Conservation (phyloP, 2,797 vertebrate genomes). For the Sylvia borin region DNA sequence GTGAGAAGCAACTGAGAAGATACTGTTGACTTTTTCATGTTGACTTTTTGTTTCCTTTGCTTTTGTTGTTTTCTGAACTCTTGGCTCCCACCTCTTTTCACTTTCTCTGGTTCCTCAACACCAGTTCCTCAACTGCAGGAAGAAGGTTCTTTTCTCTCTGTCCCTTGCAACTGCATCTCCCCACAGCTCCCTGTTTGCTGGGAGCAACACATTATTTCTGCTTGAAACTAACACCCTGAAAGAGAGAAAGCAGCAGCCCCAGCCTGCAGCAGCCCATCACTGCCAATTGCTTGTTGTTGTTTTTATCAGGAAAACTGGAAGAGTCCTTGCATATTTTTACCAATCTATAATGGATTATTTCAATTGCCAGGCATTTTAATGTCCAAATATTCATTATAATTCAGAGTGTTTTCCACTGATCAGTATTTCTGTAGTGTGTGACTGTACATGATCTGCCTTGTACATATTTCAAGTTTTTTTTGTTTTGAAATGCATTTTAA, state of each 20-base stretch:
- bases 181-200: neutral
- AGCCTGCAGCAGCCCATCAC: neutral
- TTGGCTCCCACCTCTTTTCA: neutral
- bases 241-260: neutral
- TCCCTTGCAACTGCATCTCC: neutral
- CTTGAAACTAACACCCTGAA: neutral
- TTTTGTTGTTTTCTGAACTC: neutral
- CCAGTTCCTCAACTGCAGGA: no score
- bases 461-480: neutral
- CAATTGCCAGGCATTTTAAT: neutral
- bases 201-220: neutral
- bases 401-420: neutral
- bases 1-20: neutral
- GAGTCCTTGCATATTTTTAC: constrained; percentile 11
- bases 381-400: neutral
- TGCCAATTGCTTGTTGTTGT: neutral
- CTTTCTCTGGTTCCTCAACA: neutral
- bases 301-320: neutral
- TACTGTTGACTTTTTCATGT: neutral
- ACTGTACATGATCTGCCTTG: neutral
- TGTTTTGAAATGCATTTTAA: constrained; percentile 22
- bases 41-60: neutral
- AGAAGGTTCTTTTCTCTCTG: neutral
- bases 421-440: neutral
- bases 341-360: neutral